phyloP scores from a whole-genome alignment of 92 coral and sea anemone genomes.

The Umimayanthus chanpuru region DNA sequence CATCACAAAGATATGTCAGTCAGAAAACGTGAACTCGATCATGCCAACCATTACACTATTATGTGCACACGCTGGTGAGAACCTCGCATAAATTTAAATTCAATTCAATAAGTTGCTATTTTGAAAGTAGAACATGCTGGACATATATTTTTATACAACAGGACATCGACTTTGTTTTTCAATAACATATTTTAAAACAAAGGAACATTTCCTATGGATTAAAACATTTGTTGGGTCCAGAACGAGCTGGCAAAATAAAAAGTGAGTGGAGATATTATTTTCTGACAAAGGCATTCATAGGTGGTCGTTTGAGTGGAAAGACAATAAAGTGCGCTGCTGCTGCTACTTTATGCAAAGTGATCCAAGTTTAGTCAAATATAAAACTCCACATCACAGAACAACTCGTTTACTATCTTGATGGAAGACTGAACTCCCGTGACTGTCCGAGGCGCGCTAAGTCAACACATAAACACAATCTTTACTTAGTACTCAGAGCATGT shows the following conservation, averaged over 20 bases:
- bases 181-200: neutral
- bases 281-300: neutral
- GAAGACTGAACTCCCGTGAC: neutral
- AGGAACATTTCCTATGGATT: neutral
- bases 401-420: neutral
- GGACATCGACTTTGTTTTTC: neutral
- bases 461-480: neutral
- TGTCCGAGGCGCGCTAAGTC: neutral
- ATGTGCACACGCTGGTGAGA: neutral
- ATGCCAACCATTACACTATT: neutral
- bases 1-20: neutral
- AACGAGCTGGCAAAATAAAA: neutral
- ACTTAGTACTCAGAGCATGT: neutral
- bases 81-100: neutral
- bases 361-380: neutral
- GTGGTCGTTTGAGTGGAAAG: neutral
- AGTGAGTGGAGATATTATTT: neutral
- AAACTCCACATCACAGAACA: neutral
- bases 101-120: neutral
- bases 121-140: neutral
- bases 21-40: neutral
- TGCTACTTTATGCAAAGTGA: neutral
- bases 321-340: neutral
- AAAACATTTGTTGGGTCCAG: neutral
- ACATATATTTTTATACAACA: neutral